phyloP scores from a whole-genome alignment of 2,797 vertebrate species.

The Tenualosa ilisha region DNA sequence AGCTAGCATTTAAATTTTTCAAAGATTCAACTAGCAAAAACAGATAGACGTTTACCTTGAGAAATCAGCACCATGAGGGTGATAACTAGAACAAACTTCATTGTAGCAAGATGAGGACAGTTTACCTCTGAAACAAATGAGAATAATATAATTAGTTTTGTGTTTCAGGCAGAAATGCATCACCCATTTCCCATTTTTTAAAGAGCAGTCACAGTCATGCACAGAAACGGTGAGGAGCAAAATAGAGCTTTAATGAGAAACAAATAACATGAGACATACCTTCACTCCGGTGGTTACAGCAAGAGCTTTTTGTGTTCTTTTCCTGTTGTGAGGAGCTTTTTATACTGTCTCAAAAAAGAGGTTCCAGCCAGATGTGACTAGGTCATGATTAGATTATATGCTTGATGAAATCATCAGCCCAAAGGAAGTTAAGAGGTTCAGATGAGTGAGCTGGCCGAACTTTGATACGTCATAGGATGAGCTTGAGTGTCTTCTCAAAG shows the following conservation, averaged over 20 bases:
- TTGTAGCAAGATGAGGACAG: constrained; percentile 54
- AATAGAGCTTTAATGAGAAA: neutral
- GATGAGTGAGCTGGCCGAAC: neutral
- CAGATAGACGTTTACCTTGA: constrained; percentile 53
- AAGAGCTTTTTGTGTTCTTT: constrained; percentile 47
- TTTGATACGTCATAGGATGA: neutral
- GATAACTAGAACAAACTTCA: constrained; percentile 64
- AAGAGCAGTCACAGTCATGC: neutral
- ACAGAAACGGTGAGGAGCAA: neutral
- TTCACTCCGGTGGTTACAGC: constrained; percentile 48
- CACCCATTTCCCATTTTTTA: neutral
- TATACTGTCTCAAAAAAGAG: neutral
- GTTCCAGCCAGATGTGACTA: neutral
- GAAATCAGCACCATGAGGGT: constrained; percentile 59
- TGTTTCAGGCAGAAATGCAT: neutral
- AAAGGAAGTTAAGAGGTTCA: neutral
- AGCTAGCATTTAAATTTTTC: neutral
- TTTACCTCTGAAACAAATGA: constrained; percentile 41
- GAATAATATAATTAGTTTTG: neutral
- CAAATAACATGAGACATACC: constrained; percentile 49
- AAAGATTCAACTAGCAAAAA: neutral
- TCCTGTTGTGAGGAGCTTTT: constrained; percentile 49
- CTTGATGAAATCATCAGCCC: neutral
- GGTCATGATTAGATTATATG: neutral
- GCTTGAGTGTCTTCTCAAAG: neutral